phyloP scores from a whole-genome alignment of 2,797 vertebrate genomes.

The Hephaestus fuliginosus region DNA sequence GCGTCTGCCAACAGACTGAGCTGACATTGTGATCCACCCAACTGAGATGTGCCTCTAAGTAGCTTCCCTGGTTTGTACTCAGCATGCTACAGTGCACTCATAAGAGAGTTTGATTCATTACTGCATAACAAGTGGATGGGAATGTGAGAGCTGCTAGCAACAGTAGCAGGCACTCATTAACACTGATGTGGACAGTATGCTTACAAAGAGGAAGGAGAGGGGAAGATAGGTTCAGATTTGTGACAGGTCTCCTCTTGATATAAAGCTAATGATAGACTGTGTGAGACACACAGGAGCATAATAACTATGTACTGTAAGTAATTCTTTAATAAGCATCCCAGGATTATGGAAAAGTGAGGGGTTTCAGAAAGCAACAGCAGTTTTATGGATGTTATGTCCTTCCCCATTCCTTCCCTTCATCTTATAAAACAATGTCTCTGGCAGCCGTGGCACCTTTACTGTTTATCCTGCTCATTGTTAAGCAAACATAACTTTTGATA shows the following conservation, averaged over 20 bases:
- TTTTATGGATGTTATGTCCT: conserved; percentile 41
- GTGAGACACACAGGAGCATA: conserved; percentile 22
- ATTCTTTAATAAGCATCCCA: conserved; percentile 43
- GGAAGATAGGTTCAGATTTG: conserved; percentile 50
- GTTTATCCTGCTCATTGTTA: conserved; percentile 33
- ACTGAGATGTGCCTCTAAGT: conserved; percentile 67
- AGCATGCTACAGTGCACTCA: conserved; percentile 54
- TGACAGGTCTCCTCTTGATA: conserved; percentile 56
- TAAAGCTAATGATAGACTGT: conserved; percentile 55
- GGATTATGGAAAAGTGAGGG: conserved; percentile 29
- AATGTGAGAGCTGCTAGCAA: conserved; percentile 62
- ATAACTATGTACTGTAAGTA: conserved; percentile 18
- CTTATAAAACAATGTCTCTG: background rate
- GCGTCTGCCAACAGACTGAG: conserved; percentile 48
- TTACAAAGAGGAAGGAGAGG: conserved; percentile 58
- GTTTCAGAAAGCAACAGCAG: conserved; percentile 17
- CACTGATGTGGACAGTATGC: conserved; percentile 64
- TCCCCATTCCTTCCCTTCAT: conserved; percentile 7
- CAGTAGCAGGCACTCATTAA: conserved; percentile 74
- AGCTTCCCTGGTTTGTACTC: conserved; percentile 78
- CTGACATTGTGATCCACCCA: conserved; percentile 66
- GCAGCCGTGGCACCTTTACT: background rate
- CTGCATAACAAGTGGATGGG: conserved; percentile 76
- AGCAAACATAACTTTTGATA: conserved; percentile 66
- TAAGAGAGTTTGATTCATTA: conserved; percentile 79